Evolutionary conservation across 2,888 invertebrate genomes (phyloP).

Genomic region (Xanthorhoe spadicearia): DNA sequence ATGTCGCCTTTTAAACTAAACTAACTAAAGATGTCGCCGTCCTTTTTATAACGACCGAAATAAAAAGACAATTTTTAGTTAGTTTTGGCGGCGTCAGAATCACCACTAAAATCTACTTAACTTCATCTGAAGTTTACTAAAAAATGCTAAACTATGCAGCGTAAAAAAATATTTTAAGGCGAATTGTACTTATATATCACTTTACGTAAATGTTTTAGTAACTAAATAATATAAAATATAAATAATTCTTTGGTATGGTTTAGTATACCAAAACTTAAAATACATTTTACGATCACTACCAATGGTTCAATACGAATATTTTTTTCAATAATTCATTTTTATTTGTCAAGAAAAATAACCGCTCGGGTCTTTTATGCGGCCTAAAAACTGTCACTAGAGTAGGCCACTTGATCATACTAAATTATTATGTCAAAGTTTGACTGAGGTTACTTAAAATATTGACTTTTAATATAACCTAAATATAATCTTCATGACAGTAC

Average conservation of each 20-base stretch:
- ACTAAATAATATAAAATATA: constrained; percentile 21
- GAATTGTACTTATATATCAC: constrained; percentile 43
- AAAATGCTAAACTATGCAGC: constrained; percentile 50
- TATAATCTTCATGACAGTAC: not conserved
- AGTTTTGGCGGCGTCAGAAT: no score
- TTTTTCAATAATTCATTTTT: not conserved
- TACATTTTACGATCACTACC: constrained; percentile 30
- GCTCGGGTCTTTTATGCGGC: no score
- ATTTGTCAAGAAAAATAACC: no score
- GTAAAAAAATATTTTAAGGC: constrained; percentile 52
- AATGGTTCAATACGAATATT: constrained; percentile 9
- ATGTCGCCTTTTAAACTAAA: no score
- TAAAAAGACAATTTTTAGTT: no score
- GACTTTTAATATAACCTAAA: not conserved
- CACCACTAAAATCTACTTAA: constrained; percentile 52
- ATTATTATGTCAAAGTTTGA: no score
- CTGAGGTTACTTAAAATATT: not conserved
- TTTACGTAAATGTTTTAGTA: constrained; percentile 27
- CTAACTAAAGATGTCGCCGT: no score
- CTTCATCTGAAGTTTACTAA: constrained; percentile 35
- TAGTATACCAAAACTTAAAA: constrained; percentile 43
- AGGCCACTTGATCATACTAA: no score
- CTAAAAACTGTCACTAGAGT: no score
- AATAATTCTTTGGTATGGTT: constrained; percentile 34
- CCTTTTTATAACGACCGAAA: no score